phyloP scores from a whole-genome alignment of 64 coral and sea anemone species.

The Dendronephthya gigantea region DNA sequence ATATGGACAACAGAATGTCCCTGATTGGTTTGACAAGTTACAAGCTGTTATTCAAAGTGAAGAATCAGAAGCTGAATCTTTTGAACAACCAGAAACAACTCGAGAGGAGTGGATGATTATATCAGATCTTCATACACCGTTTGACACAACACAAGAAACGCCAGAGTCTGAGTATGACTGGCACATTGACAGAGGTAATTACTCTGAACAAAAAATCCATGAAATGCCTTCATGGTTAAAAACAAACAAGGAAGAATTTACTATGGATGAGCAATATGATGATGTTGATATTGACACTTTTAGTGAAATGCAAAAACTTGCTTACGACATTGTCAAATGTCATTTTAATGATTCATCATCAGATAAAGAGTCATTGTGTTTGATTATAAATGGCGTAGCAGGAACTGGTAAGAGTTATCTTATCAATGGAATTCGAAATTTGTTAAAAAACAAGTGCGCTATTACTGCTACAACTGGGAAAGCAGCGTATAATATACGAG shows the following conservation, averaged over 20 bases:
- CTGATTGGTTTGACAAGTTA: not conserved
- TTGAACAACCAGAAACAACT: too few relatives aligned
- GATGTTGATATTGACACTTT: too few relatives aligned
- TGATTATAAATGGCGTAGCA: too few relatives aligned
- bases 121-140: not conserved
- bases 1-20: not conserved
- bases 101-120: not conserved
- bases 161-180: not conserved
- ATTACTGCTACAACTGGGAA: not conserved
- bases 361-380: too few relatives aligned
- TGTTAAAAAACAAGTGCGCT: not conserved
- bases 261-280: too few relatives aligned
- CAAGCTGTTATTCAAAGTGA: not conserved
- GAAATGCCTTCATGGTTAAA: too few relatives aligned
- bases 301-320: too few relatives aligned
- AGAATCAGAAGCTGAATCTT: not conserved
- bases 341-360: too few relatives aligned
- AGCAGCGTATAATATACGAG: not conserved
- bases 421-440: not conserved
- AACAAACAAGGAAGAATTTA: too few relatives aligned
- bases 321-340: too few relatives aligned
- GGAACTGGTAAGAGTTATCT: too few relatives aligned
- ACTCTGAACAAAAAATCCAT: not conserved
- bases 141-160: not conserved
- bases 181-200: not conserved